Base-by-base conservation (phyloP, 2,797 vertebrate genomes). In the Pseudotriccus pelzelni region DNA sequence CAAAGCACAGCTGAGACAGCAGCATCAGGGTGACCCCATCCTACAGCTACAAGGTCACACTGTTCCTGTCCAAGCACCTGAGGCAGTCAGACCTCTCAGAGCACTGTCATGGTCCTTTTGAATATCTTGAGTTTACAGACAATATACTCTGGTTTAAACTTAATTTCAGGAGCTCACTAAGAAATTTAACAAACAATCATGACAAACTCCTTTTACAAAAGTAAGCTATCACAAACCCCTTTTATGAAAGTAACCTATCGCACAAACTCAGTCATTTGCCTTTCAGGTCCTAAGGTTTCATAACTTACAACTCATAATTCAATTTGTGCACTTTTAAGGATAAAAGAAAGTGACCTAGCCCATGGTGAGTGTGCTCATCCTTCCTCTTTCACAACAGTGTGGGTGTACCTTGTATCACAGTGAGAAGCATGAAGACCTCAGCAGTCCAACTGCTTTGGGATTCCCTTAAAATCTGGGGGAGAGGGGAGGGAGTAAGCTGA, bases 391-490 rank as follows among this genome's bases (percentile, higher is more conserved):
- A 3, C 25, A 28, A 3, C 1, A 5, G 5, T 37, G 17, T 36
- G 10, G 16, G 9, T 18, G 4, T 8, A 24, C 17, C 10, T 20
- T n/a, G 4, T 30, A n/a, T 21, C 20, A 32, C 18, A 52, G 3
- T 1, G 1, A 44, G 43, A 32, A 34, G 2, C 23, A 24, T 3
- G 6, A 49, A 62, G 37, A 7, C 7, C 18, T 84, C 34, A 47
- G 32, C 37, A 63, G 32, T 19, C 0, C 0, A 63, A 28, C 5
- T 81, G 39, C 5, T 62, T 19, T 32, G 21, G 30, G 4, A 62
- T 10, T 74, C 8, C 6, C 23, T 43, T 47, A 17, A 37, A 34
- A 1, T 6, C 66, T 9, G 0, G 0, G 10, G 9, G 39, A 8
- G 10, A 11, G 37, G 37, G 37, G 37, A 12, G 37, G 37, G 37